These are phyloP conservation scores for Thelaira solivaga DNA, from an alignment of 2,888 invertebrate genomes.

Conservation along the genomic window DNA sequence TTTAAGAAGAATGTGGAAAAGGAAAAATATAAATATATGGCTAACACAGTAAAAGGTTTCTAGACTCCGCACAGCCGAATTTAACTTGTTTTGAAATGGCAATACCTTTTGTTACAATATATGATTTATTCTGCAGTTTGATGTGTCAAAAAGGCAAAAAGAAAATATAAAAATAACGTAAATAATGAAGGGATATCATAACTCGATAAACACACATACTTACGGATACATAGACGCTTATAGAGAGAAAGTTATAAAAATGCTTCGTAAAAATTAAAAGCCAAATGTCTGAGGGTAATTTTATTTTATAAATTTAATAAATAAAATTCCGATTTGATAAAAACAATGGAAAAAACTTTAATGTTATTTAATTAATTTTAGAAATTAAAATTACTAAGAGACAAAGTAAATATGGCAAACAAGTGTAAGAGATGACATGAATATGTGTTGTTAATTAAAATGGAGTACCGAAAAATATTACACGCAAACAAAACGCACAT, in stretches of 20 bases:
- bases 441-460: conserved; percentile 13
- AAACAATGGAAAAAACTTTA: neutral
- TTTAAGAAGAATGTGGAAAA: neutral
- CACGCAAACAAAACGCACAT: neutral
- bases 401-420: neutral
- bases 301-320: too few relatives aligned
- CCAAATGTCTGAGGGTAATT: neutral
- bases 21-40: neutral
- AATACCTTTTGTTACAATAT: conserved; percentile 17
- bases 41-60: neutral
- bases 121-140: neutral
- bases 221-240: neutral
- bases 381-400: conserved; percentile 2
- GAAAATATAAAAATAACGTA: conserved; percentile 39
- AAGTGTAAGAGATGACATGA: neutral
- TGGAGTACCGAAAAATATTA: conserved; percentile 1
- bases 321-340: too few relatives aligned
- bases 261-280: neutral
- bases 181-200: conserved; percentile 16
- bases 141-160: conserved; percentile 41
- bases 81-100: neutral
- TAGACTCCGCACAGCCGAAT: too few relatives aligned
- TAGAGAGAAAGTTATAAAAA: neutral
- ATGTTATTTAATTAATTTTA: neutral
- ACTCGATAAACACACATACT: neutral